Base-by-base conservation (phyloP, 2,797 vertebrate species). In the Enteromius radiatus region DNA sequence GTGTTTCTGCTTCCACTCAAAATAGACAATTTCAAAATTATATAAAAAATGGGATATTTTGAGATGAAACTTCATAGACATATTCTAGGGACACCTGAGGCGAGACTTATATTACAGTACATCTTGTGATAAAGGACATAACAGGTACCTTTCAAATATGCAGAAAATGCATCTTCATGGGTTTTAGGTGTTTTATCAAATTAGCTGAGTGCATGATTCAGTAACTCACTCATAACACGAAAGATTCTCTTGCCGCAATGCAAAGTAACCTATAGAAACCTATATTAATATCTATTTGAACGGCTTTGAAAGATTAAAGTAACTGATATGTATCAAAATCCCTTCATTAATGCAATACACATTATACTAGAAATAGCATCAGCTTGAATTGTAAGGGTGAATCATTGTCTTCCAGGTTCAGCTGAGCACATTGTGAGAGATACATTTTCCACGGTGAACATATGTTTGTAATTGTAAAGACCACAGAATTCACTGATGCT, bases 401-500 rank as follows among this genome's bases (percentile, higher is more conserved):
- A 79, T 67, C 33, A 68, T 47, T 67, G 19, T 41, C 31, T 59
- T 59, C 21, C 33, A 47, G n/a, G 12, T 47, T 49, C 33, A 73
- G 5, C 26, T 10, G 9, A 33, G 70, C 38, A 56, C 26, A 68
- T 14, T 45, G 69, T 71, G 54, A 61, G 26, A 73, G 54, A 73
- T 73, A 49, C 19, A 73, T 26, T 5, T 63, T 81, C 38, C 38
- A 26, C n/a, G 21, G 26, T 73, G 78, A 73, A 73, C 78, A 80
- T 80, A 28, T 81, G 85, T 41, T 68, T 70, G 54, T 81, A 84
- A 84, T 77, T 54, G 68, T 69, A 31, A 71, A 45, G 65, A 71
- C 65, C 38, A 61, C n/a, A 80, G 19, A 70, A 78, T 33, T 76
- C 38, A 36, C 56, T 54, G 64, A 82, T 81, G 85, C 43, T 19